Evolutionary conservation across 2,888 invertebrate species (phyloP), one percentile per base, ranked within the genome.

Genomic region (Pyrgus malvae): DNA sequence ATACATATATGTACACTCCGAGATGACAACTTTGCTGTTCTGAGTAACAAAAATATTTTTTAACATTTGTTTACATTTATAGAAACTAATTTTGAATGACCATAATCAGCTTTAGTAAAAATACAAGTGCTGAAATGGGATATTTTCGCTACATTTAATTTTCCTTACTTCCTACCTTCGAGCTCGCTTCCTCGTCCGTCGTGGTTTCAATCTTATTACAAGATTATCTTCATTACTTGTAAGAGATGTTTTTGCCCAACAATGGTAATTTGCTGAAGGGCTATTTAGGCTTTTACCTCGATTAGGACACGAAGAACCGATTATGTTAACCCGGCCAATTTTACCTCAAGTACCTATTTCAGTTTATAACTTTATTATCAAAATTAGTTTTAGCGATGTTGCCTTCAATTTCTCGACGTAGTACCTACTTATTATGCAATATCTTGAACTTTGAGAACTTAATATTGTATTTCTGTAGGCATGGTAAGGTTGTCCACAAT

Each of bases 221-320:
- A 55, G 48, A 48, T 63, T 51, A 59, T 53, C 58, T 65, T 62
- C 61, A 64, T 62, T 59, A 61, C 62, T 57, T 59, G 49, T 57
- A 56, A 62, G 57, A 63, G 64, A 57, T 59, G 57, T 58, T 62
- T n/a, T 59, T 62, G 41, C 59, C 62, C 66, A 72, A 76, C 66
- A 70, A 75, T 71, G 67, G 80, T 72, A 78, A 80, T 80, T 80
- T 79, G 69, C 64, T 50, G 57, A 61, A 56, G 57, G 62, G 69
- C 66, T 69, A 69, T 70, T 67, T 66, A 62, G 64, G 64, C 60
- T 62, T 63, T 48, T 48, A 48, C 48, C 59, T 66, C 69, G 67
- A 70, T 75, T 75, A 77, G 66, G 66, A 61, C 67, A 72, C 65
- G 72, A 66, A 63, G 61, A 59, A 55, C 57, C 60, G 71, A 74